Evolutionary conservation across 2,113 vertebrate genomes (phyloP).

Genomic region (Cnemophilus loriae): DNA sequence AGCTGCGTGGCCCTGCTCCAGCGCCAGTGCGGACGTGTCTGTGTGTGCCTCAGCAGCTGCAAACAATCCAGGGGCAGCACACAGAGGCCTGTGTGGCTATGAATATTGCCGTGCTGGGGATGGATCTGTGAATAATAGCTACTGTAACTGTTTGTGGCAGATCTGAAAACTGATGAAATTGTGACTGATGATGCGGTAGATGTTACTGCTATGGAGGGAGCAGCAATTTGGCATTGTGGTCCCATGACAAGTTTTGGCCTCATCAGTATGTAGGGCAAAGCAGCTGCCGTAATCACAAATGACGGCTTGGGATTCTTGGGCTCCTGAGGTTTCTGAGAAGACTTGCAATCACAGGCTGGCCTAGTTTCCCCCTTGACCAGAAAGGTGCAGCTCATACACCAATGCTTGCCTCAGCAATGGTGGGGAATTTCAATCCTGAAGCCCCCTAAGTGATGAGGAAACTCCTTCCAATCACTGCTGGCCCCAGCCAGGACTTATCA

Average conservation of each 20-base stretch:
- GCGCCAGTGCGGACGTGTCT: rapidly evolving
- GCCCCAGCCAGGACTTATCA: neutral
- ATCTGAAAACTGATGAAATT: neutral
- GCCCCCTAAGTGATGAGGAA: neutral
- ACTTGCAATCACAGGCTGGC: neutral
- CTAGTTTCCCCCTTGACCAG: neutral
- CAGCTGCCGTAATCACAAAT: neutral
- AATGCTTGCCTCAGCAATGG: neutral
- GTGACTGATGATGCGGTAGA: neutral
- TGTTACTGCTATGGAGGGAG: neutral
- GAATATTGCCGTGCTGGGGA: rapidly evolving
- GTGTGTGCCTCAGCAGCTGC: neutral
- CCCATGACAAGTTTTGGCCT: neutral
- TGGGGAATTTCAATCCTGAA: neutral
- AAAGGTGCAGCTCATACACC: neutral
- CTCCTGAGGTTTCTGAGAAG: neutral
- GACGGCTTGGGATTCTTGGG: neutral
- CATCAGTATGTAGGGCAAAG: neutral
- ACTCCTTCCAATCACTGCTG: neutral
- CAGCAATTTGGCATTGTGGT: neutral
- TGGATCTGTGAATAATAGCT: neutral
- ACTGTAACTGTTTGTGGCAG: neutral
- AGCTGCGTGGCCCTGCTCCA: neutral
- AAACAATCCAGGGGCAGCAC: neutral
- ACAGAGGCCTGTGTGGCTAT: neutral